Base-by-base conservation (phyloP, 1,140 invertebrate species). In the Drosophila baimaii region DNA sequence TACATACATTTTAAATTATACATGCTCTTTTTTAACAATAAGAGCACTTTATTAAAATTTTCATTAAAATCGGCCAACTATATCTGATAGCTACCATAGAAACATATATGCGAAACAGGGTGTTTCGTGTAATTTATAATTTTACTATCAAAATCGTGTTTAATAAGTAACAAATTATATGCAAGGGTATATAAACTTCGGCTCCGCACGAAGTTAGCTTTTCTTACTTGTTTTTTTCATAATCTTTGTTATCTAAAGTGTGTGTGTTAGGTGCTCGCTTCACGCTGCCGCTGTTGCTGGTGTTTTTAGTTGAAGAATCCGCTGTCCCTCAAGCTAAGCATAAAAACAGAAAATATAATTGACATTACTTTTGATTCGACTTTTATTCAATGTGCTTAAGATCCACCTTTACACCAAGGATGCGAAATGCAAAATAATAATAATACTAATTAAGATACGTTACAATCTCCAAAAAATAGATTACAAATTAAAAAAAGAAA, bases 381-480 rank as follows among this genome's bases (percentile, higher is more conserved):
- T 70, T 76, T 86, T 89, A 89, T 86, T 89, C 62, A 83, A 77
- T 81, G 52, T 86, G 52, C 57, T 72, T 80, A 59, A 70, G 68
- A 62, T 81, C 46, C 69, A 77, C 61, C 78, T 52, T 29, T 61
- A 77, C 72, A 76, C 73, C 73, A 68, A 23, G 33, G 49, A 59
- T 64, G 77, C 55, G 41, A 72, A 77, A 79, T 69, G 76, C 69
- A 81, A 83, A 78, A 52, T 35, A 44, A 70, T 49, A 9, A 61
- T 63, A 81, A 74, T 64, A 51, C 76, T 51, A 59, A 58, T 71
- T 58, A 69, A 54, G 43, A 68, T 43, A 66, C 37, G 46, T 43
- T 69, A 69, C 21, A 69, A 69, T 65, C 61, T 66, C 27, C 33
- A 70, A 17, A 39, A 17, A 69, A 54, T 68, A 25, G 35, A 44